Evolutionary conservation across 1,140 invertebrate species (phyloP), one percentile per base, ranked within the genome.

Genomic region (Pseudomyrmex sp.): DNA sequence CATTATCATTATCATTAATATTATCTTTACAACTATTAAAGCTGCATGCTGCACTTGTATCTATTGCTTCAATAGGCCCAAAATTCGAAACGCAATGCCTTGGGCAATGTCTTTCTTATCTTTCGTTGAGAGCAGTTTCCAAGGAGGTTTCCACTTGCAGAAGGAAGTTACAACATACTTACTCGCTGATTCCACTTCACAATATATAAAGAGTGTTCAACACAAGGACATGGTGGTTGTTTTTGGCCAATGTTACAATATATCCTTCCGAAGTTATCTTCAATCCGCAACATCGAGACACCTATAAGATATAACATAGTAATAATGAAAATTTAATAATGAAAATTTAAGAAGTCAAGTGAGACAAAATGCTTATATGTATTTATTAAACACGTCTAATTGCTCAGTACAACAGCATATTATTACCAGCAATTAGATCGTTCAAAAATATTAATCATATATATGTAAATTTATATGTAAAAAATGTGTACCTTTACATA

Each of bases 181-280:
- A 85, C 82, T 87, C 85, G 83, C 90, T 92, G 89, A 85, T 66
- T 84, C 91, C 90, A 93, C 93, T 92, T 97, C 96, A 98, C 93
- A 97, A 96, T 95, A 99, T 98, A 95, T 98, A 98, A 89, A 99
- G 96, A 59, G 98, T 99, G 95, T 99, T 98, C 90, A 99, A 96
- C 90, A 99, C 97, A 93, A 99, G 96, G 89, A 99, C 98, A 95
- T 99, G 98, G 95, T 99, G 98, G 95, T 99, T 99, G 95, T 99
- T 99, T 95, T 99, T 99, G 91, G 98, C 98, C 93, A 99, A 95
- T 72, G 98, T 99, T 87, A 99, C 98, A 85, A 99, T 97, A 95
- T 98, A 98, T 74, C 98, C 98, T 95, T 99, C 98, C 5, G 97
- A 98, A 61, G 98, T 99, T 88, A 99, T 98, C 95, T 99, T 99